These are phyloP conservation scores for Mesoligia furuncula DNA, from an alignment of 2,888 invertebrate species.

Conservation along the genomic window DNA sequence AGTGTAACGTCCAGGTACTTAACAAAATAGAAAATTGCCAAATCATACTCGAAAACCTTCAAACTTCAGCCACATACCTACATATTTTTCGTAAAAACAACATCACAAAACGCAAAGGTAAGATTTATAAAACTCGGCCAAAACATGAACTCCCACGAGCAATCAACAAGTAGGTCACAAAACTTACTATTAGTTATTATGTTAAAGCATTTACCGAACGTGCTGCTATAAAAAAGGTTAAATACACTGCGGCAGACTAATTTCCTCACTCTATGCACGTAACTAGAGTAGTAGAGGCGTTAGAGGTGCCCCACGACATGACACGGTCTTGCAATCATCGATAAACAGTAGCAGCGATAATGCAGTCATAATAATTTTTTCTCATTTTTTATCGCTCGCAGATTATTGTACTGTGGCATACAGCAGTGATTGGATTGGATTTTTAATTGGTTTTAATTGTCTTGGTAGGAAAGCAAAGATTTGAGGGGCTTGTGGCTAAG, in stretches of 20 bases:
- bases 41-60: background rate
- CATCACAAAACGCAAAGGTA: conserved; percentile 2
- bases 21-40: background rate
- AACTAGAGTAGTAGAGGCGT: conserved; percentile 3
- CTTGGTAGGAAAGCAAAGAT: background rate
- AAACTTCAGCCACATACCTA: background rate
- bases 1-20: too few relatives aligned
- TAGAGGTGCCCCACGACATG: conserved; percentile 15
- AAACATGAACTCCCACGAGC: conserved; percentile 25
- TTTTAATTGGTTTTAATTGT: conserved; percentile 6
- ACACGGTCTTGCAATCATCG: conserved; percentile 36
- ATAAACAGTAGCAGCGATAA: conserved; percentile 56
- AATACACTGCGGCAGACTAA: conserved; percentile 62
- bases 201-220: conserved; percentile 47
- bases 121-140: background rate
- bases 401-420: conserved; percentile 36
- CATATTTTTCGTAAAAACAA: background rate
- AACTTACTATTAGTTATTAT: conserved; percentile 50
- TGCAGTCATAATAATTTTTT: conserved; percentile 48
- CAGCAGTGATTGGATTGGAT: conserved; percentile 10
- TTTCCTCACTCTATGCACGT: conserved; percentile 47
- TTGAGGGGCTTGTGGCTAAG: too few relatives aligned
- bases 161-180: conserved; percentile 64
- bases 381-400: conserved; percentile 40
- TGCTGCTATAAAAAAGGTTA: conserved; percentile 40